Percentiles rank a stretch among this genome's conserved stretches.
Conservation (phyloP, 2,888 invertebrate species). For the Tetragonisca angustula region DNA sequence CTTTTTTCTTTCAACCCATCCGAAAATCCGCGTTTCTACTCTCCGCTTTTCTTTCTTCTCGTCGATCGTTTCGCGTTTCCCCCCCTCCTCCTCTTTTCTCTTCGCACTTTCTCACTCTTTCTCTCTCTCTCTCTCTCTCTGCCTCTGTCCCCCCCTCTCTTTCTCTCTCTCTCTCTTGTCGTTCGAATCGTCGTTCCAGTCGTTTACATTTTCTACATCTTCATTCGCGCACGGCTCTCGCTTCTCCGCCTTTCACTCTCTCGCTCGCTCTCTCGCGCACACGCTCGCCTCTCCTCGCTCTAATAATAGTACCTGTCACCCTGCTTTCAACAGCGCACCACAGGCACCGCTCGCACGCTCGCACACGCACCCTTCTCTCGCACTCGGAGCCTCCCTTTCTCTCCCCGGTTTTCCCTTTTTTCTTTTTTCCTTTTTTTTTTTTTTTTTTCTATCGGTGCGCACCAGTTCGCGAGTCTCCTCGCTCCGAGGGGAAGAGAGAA, state of each 20-base stretch:
- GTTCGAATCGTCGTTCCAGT: not conserved
- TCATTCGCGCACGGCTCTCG: conserved; percentile 7
- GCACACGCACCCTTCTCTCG: conserved; percentile 13
- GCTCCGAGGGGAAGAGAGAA: not conserved
- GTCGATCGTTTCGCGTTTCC: not conserved
- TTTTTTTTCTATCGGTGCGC: conserved; percentile 1
- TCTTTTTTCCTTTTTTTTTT: too few relatives aligned
- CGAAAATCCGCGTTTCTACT: conserved; percentile 23
- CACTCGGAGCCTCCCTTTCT: too few relatives aligned
- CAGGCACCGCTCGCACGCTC: conserved; percentile 1
- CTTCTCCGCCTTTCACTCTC: not conserved
- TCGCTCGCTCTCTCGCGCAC: conserved; percentile 5
- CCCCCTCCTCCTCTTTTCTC: conserved; percentile 10
- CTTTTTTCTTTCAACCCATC: conserved; percentile 18
- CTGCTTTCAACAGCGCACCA: conserved; percentile 4
- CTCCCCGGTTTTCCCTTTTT: too few relatives aligned
- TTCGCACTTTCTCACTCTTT: not conserved
- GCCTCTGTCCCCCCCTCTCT: not conserved
- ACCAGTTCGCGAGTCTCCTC: not conserved
- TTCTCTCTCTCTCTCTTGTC: not conserved
- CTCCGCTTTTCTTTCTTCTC: conserved; percentile 1
- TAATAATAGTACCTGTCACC: conserved; percentile 12
- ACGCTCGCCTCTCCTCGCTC: conserved; percentile 7
- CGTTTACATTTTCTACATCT: conserved; percentile 19
- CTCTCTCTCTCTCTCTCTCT: conserved; percentile 21